Evolutionary conservation across 2,888 invertebrate species (phyloP), one percentile per base, ranked within the genome.

Genomic region (Dicroscelio sp.): DNA sequence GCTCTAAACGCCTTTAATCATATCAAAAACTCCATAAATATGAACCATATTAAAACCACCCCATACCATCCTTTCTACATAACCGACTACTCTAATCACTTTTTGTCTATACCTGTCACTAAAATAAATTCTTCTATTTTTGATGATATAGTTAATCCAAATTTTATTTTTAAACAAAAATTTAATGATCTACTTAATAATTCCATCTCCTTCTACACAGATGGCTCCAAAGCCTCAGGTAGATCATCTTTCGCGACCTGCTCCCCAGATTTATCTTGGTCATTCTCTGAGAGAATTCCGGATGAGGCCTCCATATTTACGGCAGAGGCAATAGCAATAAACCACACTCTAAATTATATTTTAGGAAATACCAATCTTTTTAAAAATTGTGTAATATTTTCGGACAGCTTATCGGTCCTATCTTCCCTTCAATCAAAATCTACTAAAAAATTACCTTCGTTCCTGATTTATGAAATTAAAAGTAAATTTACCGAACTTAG

Each of bases 1-100:
- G n/a, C 38, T 12, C 38, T 38, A 8, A 38, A 12, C 12, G 38
- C 75, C 2, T 35, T 10, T 12, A n/a, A n/a, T 3, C n/a, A 55
- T 23, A 55, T 52, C 25, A 33, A 75, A 55, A 55, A 55, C 12
- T 55, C 52, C n/a, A 55, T 75, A 0, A 2, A 71, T 38, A 6
- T 12, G 8, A 38, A 38, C 6, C 38, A 38, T 12, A 38, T 71
- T 27, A 69, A 69, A 38, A 69, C 69, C 27, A 25, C 23, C n/a
- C 69, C 69, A 38, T 38, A 10, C 69, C 69, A 69, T n/a, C 43
- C 35, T 14, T 38, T 69, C 25, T 69, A 69, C 25, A 69, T 8
- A 6, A 38, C 38, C 38, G 38, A 38, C 12, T 38, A 38, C 12
- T 12, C 12, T 38, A 38, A 38, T 12, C 38, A 38, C 12, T 38